phyloP scores from a whole-genome alignment of 1,140 invertebrate species.

The Fopius arisanus region DNA sequence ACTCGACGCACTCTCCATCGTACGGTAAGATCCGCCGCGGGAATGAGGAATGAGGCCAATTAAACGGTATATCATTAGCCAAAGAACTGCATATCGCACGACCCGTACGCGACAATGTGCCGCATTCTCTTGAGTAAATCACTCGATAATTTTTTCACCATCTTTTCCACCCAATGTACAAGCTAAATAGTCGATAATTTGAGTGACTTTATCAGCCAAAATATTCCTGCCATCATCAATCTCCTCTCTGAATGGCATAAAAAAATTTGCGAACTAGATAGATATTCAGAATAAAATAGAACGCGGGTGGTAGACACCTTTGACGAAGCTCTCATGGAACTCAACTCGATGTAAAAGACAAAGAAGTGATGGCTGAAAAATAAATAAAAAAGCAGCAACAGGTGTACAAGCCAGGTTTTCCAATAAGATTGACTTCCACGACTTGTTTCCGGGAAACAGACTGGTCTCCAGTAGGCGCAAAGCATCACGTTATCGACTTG shows the following conservation, averaged over 20 bases:
- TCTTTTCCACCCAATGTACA: background rate
- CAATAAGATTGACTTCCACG: slow-evolving; percentile 26
- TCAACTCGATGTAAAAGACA: background rate
- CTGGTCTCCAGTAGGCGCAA: slow-evolving; percentile 15
- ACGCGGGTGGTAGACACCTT: background rate
- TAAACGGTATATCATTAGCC: slow-evolving; percentile 61
- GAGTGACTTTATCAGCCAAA: background rate
- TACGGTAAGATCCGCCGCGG: slow-evolving; percentile 34
- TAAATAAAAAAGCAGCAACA: slow-evolving; percentile 21
- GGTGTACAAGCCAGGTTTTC: slow-evolving; percentile 20
- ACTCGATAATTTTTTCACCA: slow-evolving; percentile 41
- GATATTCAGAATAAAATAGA: background rate
- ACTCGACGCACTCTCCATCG: slow-evolving; percentile 1
- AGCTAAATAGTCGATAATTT: background rate
- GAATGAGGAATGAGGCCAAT: slow-evolving; percentile 61
- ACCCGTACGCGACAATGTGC: slow-evolving; percentile 46
- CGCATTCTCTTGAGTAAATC: slow-evolving; percentile 53
- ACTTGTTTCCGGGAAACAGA: slow-evolving; percentile 29
- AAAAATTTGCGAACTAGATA: background rate
- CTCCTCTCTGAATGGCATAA: background rate
- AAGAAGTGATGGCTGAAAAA: background rate
- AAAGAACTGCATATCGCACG: slow-evolving; percentile 35
- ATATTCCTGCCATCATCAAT: background rate
- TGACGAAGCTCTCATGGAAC: slow-evolving; percentile 5
- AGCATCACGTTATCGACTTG: background rate